Conservation (phyloP, 2,797 vertebrate genomes). For the Podarcis siculus region DNA sequence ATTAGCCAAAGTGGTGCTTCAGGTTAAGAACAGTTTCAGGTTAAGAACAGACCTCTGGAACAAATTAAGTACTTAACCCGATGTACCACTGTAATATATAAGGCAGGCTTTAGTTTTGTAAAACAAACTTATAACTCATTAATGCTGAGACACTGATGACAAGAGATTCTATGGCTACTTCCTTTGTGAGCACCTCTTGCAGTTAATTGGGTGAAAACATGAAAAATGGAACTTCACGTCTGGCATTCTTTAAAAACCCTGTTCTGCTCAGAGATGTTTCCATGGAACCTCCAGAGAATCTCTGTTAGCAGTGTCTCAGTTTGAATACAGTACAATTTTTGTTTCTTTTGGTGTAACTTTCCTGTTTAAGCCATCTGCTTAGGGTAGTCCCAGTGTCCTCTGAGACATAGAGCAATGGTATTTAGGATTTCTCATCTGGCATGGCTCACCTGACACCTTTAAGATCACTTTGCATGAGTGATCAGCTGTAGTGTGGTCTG, state of each 20-base stretch:
- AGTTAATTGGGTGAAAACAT: background rate
- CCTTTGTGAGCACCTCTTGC: background rate
- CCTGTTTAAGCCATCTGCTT: background rate
- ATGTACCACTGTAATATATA: too few relatives aligned
- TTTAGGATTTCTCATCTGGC: background rate
- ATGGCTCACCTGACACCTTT: background rate
- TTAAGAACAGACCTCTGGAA: too few relatives aligned
- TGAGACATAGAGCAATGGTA: too few relatives aligned
- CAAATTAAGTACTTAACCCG: too few relatives aligned
- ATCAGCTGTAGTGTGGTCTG: background rate
- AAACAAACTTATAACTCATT: background rate
- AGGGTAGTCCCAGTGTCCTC: background rate
- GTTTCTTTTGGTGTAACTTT: background rate
- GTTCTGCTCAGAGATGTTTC: too few relatives aligned
- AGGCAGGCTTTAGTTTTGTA: background rate
- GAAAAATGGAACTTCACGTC: background rate
- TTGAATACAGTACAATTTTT: background rate
- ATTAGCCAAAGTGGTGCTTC: too few relatives aligned
- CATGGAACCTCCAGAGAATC: too few relatives aligned
- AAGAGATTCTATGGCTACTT: background rate
- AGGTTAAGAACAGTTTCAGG: too few relatives aligned
- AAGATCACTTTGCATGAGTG: background rate
- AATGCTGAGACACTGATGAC: background rate
- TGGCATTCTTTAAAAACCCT: too few relatives aligned
- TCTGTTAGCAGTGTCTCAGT: too few relatives aligned